These are phyloP conservation scores for Vireo altiloquus DNA, from an alignment of 2,113 vertebrate genomes.

Conservation along the genomic window DNA sequence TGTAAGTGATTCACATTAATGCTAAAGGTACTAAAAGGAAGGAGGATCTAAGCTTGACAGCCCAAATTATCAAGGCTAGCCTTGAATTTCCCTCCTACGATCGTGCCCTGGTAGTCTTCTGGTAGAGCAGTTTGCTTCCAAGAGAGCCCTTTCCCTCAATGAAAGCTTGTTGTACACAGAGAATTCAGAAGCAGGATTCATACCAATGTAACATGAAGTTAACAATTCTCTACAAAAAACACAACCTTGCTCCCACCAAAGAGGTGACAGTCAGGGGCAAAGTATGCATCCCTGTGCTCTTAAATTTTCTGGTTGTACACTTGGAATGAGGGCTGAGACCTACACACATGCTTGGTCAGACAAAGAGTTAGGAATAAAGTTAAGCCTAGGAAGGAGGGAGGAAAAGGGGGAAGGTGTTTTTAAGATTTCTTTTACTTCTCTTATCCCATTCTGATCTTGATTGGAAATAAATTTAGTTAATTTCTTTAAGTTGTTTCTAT, in stretches of 20 bases:
- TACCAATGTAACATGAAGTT: neutral
- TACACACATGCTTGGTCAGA: neutral
- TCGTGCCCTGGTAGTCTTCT: neutral
- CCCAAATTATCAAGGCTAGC: neutral
- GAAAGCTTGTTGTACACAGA: rapidly evolving
- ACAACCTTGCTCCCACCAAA: neutral
- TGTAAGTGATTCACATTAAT: neutral
- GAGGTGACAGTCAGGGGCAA: neutral
- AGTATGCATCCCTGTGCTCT: neutral
- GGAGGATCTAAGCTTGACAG: neutral
- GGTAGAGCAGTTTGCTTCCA: neutral
- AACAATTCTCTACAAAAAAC: neutral
- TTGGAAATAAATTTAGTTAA: neutral
- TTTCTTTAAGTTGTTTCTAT: neutral
- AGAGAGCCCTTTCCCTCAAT: neutral
- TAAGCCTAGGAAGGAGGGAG: neutral
- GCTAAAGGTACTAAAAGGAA: neutral
- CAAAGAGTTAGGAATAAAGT: neutral
- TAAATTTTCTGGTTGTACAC: neutral
- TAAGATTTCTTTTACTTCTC: neutral
- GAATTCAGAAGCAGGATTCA: neutral
- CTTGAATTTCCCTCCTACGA: neutral
- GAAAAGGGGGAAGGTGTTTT: neutral
- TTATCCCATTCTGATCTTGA: neutral
- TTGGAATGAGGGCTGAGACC: neutral